Percentiles rank a stretch among this genome's conserved stretches.
These are phyloP conservation scores for Carlito syrichta DNA, from an alignment of 2,113 vertebrate genomes.

Conservation along the genomic window DNA sequence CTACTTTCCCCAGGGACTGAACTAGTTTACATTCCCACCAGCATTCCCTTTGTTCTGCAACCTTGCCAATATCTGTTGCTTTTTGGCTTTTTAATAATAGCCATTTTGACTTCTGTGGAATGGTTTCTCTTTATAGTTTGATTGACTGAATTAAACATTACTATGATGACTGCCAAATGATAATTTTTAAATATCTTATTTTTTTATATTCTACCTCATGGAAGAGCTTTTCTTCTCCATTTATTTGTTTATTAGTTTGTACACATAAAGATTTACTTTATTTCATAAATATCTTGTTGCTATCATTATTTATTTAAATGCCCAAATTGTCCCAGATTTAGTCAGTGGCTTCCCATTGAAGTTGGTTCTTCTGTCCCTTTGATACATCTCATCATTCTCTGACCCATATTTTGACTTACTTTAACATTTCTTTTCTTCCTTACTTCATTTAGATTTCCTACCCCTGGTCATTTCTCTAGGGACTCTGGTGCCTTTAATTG, in stretches of 20 bases:
- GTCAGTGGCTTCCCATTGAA: background rate
- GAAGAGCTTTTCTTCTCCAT: background rate
- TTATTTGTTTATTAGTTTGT: background rate
- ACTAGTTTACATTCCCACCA: too few species aligned
- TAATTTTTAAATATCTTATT: background rate
- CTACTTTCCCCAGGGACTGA: too few species aligned
- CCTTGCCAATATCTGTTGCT: too few species aligned
- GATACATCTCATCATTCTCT: background rate
- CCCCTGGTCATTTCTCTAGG: slow-evolving; percentile 13
- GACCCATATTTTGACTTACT: background rate
- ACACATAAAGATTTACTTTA: slow-evolving; percentile 2
- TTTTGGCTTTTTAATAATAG: too few species aligned
- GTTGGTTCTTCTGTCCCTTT: background rate
- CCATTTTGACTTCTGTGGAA: too few species aligned
- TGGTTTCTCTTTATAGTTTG: too few species aligned
- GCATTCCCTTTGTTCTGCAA: too few species aligned
- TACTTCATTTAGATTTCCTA: slow-evolving; percentile 21
- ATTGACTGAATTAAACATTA: slow-evolving; percentile 1
- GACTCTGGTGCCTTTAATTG: background rate
- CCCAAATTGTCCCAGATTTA: background rate
- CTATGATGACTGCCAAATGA: background rate
- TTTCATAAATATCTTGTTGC: background rate
- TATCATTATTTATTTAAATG: slow-evolving; percentile 32
- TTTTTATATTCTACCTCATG: slow-evolving; percentile 1
- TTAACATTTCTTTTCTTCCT: slow-evolving; percentile 8